Evolutionary conservation across 2,113 vertebrate species (phyloP).

Genomic region (Paradisaea rubra): DNA sequence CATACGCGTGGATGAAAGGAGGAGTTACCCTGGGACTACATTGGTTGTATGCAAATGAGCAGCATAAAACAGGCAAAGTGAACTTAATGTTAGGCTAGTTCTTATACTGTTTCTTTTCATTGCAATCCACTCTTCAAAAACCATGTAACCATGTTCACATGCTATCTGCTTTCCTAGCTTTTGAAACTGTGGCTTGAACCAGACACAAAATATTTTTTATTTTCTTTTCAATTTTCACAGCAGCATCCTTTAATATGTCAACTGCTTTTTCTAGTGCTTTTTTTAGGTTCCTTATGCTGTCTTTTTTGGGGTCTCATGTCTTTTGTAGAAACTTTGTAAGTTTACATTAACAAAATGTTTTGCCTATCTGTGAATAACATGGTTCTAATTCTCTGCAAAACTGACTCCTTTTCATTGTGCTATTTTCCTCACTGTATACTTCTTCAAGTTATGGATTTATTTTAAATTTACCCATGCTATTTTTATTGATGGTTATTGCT

Average conservation of each 20-base stretch:
- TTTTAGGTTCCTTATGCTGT: background rate
- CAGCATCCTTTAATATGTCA: background rate
- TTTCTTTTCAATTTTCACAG: background rate
- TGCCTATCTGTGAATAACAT: background rate
- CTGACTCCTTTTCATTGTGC: background rate
- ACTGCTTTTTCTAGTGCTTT: background rate
- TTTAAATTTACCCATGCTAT: background rate
- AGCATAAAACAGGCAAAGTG: background rate
- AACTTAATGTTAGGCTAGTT: background rate
- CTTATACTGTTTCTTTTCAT: background rate
- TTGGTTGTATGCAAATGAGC: background rate
- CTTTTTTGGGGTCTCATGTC: accelerated
- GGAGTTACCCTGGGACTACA: background rate
- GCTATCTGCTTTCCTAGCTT: background rate
- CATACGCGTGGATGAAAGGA: background rate
- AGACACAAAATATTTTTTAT: background rate
- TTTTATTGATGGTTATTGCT: background rate
- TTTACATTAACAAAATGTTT: background rate
- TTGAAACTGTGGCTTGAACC: background rate
- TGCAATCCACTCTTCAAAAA: background rate
- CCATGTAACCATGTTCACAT: background rate
- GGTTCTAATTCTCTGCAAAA: background rate
- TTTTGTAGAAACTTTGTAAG: background rate
- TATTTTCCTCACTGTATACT: background rate
- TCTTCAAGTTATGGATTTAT: background rate